Base-by-base conservation (phyloP, 2,797 vertebrate species). In the Babyrousa celebensis region DNA sequence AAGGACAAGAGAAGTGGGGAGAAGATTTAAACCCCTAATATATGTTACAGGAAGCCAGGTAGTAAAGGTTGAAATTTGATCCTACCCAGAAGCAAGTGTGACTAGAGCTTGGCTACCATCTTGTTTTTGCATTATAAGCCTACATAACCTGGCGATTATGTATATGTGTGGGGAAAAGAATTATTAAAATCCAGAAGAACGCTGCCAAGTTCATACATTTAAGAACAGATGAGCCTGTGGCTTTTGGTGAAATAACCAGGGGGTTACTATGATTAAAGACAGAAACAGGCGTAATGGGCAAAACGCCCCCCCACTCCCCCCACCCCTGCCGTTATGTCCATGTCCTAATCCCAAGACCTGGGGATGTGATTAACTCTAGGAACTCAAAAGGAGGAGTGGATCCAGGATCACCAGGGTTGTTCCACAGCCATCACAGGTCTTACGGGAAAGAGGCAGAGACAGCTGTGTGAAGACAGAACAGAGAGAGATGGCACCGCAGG, bases 271-370 rank as follows among this genome's bases (percentile, higher is more conserved):
- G 25, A 40, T 3, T 9, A 67, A 29, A 18, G 25, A 68, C 14
- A 25, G 72, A 52, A 52, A 1, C 0, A 0, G 18, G 7, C 18
- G 23, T 17, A 36, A 29, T 12, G 12, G 9, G 29, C 20, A 15
- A n/a, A 32, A 20, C 6, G 43, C 6, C 14, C 21, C 5, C 17
- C 14, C 21, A 3, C 17, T 4, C 12, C 3, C 6, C 10, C 12
- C 43, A 17, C 12, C 12, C 36, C 36, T 36, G 36, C 25, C 17
- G 3, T 12, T 12, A 43, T 6, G 77, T 68, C 10, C 29, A 27
- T 0, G 0, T 12, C 68, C 21, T 25, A 48, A 36, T 79, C 3
- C 54, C 21, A 43, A 74, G 40, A 48, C 54, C 27, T 29, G 14
- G 15, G 11, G 29, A 27, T 12, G 12, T 27, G 15, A 67, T 74